Base-by-base conservation (phyloP, 1,140 invertebrate genomes). In the Bombus ignitus region DNA sequence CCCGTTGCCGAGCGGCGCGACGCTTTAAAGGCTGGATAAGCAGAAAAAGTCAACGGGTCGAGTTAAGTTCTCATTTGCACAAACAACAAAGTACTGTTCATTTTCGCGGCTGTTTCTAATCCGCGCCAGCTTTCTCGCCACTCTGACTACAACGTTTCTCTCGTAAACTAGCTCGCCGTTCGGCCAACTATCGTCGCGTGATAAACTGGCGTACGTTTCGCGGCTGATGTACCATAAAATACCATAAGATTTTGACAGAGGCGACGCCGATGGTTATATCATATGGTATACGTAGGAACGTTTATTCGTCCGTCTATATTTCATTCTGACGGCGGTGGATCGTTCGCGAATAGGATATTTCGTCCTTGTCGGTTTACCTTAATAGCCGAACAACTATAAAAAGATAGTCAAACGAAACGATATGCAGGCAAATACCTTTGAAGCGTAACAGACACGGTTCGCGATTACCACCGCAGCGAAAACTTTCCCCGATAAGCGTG, bases 381-480 rank as follows among this genome's bases (percentile, higher is more conserved):
- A 6, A 18, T 18, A 18, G 18, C 18, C 47, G 18, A 6, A 53
- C 47, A 2, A 22, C 18, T 22, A 8, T 47, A 15, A 47, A 15
- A 15, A 22, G 18, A 53, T 18, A 3, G 6, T 22, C 0, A 0
- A 22, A 53, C 13, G 13, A 15, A 44, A 44, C 13, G 44, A 44
- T 15, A 44, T 44, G 0, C 44, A 4, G 44, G 44, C 88, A 84
- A 88, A 79, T 53, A 42, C 15, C 39, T 42, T 42, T 0, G 39
- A 0, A 10, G 39, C 32, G 32, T 1, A 42, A 9, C 39, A 9
- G 39, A 37, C 39, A 10, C 39, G 39, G 1, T 42, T 42, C 39
- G 39, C 39, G 10, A 42, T 42, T 42, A 42, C 10, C 39, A 10
- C 10, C 10, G 0, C 10, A 9, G 2, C 6, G 5, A 18, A 35